phyloP scores from a whole-genome alignment of 2,888 invertebrate genomes.

The Eucriotettix oculatus region DNA sequence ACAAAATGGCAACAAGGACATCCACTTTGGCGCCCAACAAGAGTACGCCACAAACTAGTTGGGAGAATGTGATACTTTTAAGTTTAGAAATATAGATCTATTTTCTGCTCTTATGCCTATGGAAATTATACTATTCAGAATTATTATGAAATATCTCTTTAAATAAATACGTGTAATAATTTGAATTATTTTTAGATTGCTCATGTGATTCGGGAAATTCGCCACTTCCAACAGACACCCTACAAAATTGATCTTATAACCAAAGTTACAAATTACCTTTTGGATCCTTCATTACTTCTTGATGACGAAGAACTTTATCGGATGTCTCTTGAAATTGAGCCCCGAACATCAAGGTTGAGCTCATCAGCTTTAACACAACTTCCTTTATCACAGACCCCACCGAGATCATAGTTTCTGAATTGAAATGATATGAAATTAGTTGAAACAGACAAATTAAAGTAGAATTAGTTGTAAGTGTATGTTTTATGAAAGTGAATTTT shows the following conservation, averaged over 20 bases:
- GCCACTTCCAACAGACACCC: constrained; percentile 79
- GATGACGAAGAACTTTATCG: constrained; percentile 69
- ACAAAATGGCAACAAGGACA: no score
- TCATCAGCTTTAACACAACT: constrained; percentile 6
- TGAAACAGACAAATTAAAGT: background rate
- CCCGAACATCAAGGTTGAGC: constrained; percentile 44
- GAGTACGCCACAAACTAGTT: no score
- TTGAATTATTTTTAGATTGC: constrained; percentile 51
- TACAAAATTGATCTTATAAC: constrained; percentile 78
- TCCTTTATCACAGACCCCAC: constrained; percentile 3
- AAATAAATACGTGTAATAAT: background rate
- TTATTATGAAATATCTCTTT: background rate
- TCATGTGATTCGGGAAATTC: constrained; percentile 79
- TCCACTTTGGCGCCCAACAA: no score
- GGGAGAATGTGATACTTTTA: no score
- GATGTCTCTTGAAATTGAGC: constrained; percentile 69
- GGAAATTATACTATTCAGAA: no score
- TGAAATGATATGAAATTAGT: background rate
- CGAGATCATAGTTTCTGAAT: constrained; percentile 4
- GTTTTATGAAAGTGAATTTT: no score
- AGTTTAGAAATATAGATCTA: no score
- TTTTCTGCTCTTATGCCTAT: no score
- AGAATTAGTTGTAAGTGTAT: no score
- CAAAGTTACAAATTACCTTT: constrained; percentile 60
- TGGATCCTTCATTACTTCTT: constrained; percentile 60